Percentiles rank a stretch among this genome's conserved stretches.
These are phyloP conservation scores for Catalaphyllia jardinei DNA, from an alignment of 64 coral and sea anemone species.

Conservation along the genomic window DNA sequence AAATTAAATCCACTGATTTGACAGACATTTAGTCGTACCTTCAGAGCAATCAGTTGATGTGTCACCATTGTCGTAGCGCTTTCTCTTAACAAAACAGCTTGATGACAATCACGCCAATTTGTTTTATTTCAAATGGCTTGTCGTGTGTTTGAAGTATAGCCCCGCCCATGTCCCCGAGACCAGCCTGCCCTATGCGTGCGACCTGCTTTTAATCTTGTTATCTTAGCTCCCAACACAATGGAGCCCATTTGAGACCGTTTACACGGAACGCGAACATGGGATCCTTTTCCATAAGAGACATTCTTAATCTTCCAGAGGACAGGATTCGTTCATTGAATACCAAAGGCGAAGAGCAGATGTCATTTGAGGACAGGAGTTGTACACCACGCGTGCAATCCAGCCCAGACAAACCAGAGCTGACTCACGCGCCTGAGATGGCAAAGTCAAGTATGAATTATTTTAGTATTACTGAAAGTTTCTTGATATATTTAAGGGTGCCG, in stretches of 20 bases:
- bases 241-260: slow-evolving; percentile 59
- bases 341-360: slow-evolving; percentile 39
- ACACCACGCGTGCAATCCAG: neutral
- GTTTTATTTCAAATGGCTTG: slow-evolving; percentile 70
- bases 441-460: slow-evolving; percentile 52
- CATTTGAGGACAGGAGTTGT: slow-evolving; percentile 20
- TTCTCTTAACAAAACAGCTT: slow-evolving; percentile 73
- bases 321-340: slow-evolving; percentile 56
- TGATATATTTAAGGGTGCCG: neutral
- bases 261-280: slow-evolving; percentile 56
- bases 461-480: slow-evolving; percentile 34
- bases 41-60: slow-evolving; percentile 57
- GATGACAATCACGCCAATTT: slow-evolving; percentile 62
- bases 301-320: slow-evolving; percentile 74
- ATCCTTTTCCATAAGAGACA: slow-evolving; percentile 81
- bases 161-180: slow-evolving; percentile 40
- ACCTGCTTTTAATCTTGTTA: slow-evolving; percentile 49
- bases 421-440: neutral
- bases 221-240: slow-evolving; percentile 64
- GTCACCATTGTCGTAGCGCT: slow-evolving; percentile 44
- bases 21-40: slow-evolving; percentile 39
- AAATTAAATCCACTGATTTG: slow-evolving; percentile 57
- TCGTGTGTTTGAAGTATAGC: slow-evolving; percentile 68
- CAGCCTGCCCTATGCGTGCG: slow-evolving; percentile 55
- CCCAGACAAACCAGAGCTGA: slow-evolving; percentile 12